Evolutionary conservation across 2,888 invertebrate species (phyloP), one percentile per base, ranked within the genome.

Genomic region (Furcula furcula): DNA sequence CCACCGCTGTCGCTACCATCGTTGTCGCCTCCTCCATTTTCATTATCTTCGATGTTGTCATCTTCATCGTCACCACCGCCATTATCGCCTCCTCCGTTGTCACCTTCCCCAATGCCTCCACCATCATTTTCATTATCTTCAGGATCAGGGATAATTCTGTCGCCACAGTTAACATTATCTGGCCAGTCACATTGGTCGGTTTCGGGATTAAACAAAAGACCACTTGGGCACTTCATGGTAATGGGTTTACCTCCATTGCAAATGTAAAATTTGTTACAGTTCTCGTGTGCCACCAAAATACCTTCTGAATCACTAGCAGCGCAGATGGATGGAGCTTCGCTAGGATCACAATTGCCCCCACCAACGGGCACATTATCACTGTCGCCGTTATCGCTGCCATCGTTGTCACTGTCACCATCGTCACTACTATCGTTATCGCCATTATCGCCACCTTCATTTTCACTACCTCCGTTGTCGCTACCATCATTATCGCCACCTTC

Each of bases 321-420:
- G 28, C 71, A 72, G 15, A 69, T 60, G 4, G 50, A 40, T 1
- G 56, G 55, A 1, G 63, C 63, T 44, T 69, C 63, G 18, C 30
- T 52, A 6, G 68, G 68, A 19, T 62, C 40, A 26, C 60, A 56
- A 26, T 62, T 59, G 19, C 65, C 31, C 10, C 23, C 31, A 11
- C 23, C 23, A 7, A 26, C 26, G 3, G 26, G 3, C 2, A 7
- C 26, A 26, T 26, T 26, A 13, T 26, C 26, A 7, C 7, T 9
- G 7, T 18, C 23, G 16, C 18, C 16, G 15, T 20, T 28, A 7
- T 16, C 27, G 2, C 14, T 11, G n/a, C 12, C 28, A 10, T 7
- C 28, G 7, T 11, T 28, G 7, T 18, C 28, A n/a, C 10, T 7
- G 3, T 11, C 11, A 3, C 18, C 18, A 5, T 18, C 9, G 7